These are phyloP conservation scores for Bruchidius siliquastri DNA, from an alignment of 2,888 invertebrate species.

Conservation along the genomic window DNA sequence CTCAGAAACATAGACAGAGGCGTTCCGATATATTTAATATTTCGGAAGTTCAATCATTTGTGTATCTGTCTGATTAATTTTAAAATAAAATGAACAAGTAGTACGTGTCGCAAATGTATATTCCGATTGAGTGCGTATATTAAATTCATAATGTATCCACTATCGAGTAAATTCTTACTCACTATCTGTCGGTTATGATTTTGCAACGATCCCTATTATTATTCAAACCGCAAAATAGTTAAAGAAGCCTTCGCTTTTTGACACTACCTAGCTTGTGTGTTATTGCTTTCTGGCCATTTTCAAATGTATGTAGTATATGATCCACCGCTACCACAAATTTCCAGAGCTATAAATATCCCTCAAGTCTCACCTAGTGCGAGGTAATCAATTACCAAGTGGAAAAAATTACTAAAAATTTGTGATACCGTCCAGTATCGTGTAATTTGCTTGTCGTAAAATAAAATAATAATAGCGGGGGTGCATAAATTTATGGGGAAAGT, in stretches of 20 bases:
- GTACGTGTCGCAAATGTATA: too few species aligned
- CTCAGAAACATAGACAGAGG: background rate
- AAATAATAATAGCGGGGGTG: slow-evolving; percentile 25
- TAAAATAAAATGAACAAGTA: too few species aligned
- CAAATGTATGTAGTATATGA: too few species aligned
- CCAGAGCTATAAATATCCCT: slow-evolving; percentile 9
- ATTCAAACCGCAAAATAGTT: too few species aligned
- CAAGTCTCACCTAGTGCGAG: slow-evolving; percentile 10
- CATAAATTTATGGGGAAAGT: slow-evolving; percentile 27
- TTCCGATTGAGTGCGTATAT: too few species aligned
- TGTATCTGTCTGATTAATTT: too few species aligned
- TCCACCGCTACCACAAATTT: background rate
- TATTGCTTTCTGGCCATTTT: background rate
- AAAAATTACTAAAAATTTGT: slow-evolving; percentile 23
- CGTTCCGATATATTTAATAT: background rate
- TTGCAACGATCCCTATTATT: too few species aligned
- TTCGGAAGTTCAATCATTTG: too few species aligned
- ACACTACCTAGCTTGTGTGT: background rate
- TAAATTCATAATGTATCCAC: too few species aligned
- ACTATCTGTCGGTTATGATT: too few species aligned
- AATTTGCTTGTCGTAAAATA: slow-evolving; percentile 28
- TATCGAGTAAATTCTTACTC: too few species aligned
- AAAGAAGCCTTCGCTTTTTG: background rate
- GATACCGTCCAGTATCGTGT: slow-evolving; percentile 28
- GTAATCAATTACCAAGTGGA: slow-evolving; percentile 26